Percentiles rank a stretch among this genome's conserved stretches.
These are phyloP conservation scores for Scleropages formosus DNA, from an alignment of 2,797 vertebrate species.

Conservation along the genomic window DNA sequence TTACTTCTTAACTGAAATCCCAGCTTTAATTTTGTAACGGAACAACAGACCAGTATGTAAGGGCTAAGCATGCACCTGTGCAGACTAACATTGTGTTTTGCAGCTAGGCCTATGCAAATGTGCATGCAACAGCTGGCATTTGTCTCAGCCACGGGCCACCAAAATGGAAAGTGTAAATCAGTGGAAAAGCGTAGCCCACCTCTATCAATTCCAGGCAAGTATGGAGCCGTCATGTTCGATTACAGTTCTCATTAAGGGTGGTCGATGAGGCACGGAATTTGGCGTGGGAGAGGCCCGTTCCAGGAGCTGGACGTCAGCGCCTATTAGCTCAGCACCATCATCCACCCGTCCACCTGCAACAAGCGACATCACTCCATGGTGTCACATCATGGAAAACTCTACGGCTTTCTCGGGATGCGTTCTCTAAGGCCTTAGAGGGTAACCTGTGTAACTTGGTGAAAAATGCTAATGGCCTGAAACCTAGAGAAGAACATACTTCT, in stretches of 20 bases:
- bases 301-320: slow-evolving; percentile 1
- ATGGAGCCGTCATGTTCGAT: slow-evolving; percentile 12
- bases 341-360: slow-evolving; percentile 2
- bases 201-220: background rate
- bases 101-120: slow-evolving; percentile 21
- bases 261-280: background rate
- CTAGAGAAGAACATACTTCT: background rate
- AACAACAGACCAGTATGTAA: background rate
- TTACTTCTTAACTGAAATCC: background rate
- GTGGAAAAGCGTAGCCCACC: slow-evolving; percentile 2
- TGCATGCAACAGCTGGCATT: slow-evolving; percentile 21
- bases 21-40: background rate
- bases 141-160: background rate
- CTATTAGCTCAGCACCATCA: background rate
- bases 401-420: slow-evolving; percentile 6
- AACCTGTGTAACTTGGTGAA: slow-evolving; percentile 1
- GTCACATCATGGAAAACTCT: background rate
- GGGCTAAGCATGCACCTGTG: slow-evolving; percentile 15
- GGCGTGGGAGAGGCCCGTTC: background rate
- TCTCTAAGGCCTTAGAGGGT: background rate
- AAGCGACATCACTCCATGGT: background rate
- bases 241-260: background rate
- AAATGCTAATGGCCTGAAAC: background rate
- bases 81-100: slow-evolving; percentile 1
- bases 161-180: slow-evolving; percentile 22